Conservation (phyloP, 2,797 vertebrate genomes). For the Sphenopsis melanotis region DNA sequence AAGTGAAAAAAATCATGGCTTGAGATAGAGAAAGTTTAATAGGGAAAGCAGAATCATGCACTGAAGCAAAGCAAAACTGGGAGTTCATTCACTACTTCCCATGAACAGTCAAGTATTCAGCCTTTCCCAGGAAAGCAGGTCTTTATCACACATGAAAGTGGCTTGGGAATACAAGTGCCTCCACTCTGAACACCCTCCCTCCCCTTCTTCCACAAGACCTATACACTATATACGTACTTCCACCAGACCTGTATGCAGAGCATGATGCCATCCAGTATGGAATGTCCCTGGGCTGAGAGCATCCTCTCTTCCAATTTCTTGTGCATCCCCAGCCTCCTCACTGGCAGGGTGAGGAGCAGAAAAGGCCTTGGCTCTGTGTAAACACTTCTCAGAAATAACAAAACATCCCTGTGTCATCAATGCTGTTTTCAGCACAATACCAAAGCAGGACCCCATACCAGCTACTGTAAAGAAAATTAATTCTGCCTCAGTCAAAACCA, state of each 20-base stretch:
- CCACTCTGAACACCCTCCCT: fast-evolving
- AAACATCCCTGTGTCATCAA: not conserved
- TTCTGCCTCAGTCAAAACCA: not conserved
- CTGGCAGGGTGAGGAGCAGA: not conserved
- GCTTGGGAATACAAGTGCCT: fast-evolving
- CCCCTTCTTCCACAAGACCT: not conserved
- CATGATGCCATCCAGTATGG: not conserved
- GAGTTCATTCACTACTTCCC: not conserved
- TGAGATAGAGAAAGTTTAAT: not conserved
- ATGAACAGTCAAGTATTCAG: not conserved
- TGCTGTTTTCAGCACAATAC: not conserved
- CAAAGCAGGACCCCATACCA: not conserved
- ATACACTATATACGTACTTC: not conserved
- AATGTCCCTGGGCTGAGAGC: no score
- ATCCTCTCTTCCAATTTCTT: not conserved
- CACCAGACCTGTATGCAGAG: not conserved
- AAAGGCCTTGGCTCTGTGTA: not conserved
- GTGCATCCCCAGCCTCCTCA: not conserved
- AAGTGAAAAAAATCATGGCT: not conserved
- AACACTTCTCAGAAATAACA: not conserved
- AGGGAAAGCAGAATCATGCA: not conserved
- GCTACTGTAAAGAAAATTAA: not conserved
- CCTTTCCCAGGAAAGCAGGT: not conserved
- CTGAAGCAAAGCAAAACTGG: not conserved
- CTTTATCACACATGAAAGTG: not conserved